These are phyloP conservation scores for Chrysomela aeneicollis DNA, from an alignment of 2,888 invertebrate species.

Conservation along the genomic window DNA sequence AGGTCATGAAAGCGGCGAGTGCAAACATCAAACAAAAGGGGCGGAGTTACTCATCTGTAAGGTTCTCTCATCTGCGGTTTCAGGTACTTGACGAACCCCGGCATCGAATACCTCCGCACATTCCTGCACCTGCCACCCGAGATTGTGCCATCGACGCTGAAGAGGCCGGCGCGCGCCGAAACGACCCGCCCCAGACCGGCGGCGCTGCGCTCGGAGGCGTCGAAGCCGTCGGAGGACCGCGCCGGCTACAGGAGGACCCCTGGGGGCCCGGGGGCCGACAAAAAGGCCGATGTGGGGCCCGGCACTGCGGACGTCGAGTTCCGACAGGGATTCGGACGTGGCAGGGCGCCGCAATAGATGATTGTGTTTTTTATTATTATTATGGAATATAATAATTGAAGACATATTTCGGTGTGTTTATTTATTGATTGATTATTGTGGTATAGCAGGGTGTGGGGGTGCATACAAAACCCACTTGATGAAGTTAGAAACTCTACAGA, in stretches of 20 bases:
- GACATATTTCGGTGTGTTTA: no score
- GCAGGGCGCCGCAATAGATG: conserved; percentile 68
- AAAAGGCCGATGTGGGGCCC: conserved; percentile 96
- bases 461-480: no score
- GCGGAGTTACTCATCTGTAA: no score
- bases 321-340: conserved; percentile 83
- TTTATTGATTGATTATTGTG: no score
- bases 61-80: conserved; percentile 34
- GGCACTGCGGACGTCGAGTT: conserved; percentile 92
- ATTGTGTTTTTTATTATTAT: conserved; percentile 21
- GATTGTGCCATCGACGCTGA: conserved; percentile 97
- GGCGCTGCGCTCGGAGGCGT: conserved; percentile 72
- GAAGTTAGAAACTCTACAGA: no score
- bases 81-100: conserved; percentile 95
- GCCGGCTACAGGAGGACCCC: conserved; percentile 83
- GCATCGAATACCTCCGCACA: conserved; percentile 94
- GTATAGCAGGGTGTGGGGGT: no score
- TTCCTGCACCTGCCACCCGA: conserved; percentile 97
- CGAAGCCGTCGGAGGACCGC: conserved; percentile 82
- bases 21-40: no score
- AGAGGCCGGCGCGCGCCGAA: conserved; percentile 88
- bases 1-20: no score
- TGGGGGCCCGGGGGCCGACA: conserved; percentile 75
- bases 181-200: conserved; percentile 81
- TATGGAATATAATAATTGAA: no score